Evolutionary conservation across 2,797 vertebrate species (phyloP), one percentile per base, ranked within the genome.

Genomic region (Spinus pinus): DNA sequence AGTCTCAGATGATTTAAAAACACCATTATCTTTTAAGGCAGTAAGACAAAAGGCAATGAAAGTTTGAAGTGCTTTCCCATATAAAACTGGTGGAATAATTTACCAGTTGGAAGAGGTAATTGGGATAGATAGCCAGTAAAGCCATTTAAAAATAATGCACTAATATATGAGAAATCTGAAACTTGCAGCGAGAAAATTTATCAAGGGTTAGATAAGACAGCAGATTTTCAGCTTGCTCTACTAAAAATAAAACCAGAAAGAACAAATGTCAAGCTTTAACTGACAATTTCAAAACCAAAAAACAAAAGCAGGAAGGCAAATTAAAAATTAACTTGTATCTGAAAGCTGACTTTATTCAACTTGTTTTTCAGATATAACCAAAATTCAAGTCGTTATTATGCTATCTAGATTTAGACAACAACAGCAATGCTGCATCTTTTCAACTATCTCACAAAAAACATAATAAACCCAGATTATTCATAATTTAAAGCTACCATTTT

Each of bases 231-330:
- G 12, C 25, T 54, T 24, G 28, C 24, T 65, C 42, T 22, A 8
- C 84, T 82, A 94, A 95, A 91, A 93, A 82, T 54, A 91, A 80
- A 88, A 20, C 22, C 54, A 70, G 79, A 41, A 66, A 90, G 44
- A 93, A 78, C n/a, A 51, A 82, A 57, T 47, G 60, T 53, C 51
- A 86, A n/a, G 23, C 31, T 77, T 64, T 24, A 93, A 56, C 41
- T 42, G 49, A 82, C 25, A 73, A 33, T 51, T 93, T 92, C 49
- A 77, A 93, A 92, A 24, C 14, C 23, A 79, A 53, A 88, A 86
- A 78, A 80, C n/a, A 35, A 58, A 65, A 58, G 16, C 10, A 85
- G 6, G 6, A 93, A 51, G n/a, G 62, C 17, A 93, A 74, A 92
- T 72, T 92, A 84, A 94, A 95, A 91, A 75, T 79, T 86, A 72